phyloP scores from a whole-genome alignment of 2,113 vertebrate species.

The Monarcha castaneiventris region DNA sequence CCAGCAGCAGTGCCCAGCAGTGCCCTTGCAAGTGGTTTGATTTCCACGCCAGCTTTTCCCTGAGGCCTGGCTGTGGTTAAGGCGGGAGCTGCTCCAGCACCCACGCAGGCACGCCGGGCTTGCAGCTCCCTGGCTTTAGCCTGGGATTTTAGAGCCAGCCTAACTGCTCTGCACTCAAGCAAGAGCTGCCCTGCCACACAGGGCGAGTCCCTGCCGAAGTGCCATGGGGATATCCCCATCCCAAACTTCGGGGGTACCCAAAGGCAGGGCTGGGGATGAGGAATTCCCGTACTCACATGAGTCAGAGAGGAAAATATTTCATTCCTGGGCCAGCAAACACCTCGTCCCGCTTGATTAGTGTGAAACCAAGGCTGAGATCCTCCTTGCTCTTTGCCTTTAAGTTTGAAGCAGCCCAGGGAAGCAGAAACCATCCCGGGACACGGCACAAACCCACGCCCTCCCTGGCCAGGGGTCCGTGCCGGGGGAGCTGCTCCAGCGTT shows the following conservation, averaged over 20 bases:
- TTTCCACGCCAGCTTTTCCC: not conserved
- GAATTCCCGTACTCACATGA: not conserved
- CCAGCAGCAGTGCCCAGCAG: not conserved
- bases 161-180: not conserved
- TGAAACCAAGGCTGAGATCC: not conserved
- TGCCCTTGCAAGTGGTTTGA: not conserved
- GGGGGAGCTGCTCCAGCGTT: not conserved
- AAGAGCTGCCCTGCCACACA: not conserved
- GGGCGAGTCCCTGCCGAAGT: not conserved
- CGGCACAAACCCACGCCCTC: not conserved
- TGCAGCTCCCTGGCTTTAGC: not conserved
- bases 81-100: not conserved
- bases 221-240: accelerated
- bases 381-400: not conserved
- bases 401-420: not conserved
- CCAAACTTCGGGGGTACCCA: not conserved
- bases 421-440: not conserved
- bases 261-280: not conserved
- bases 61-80: not conserved
- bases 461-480: accelerated
- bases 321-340: not conserved
- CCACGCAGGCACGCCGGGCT: not conserved
- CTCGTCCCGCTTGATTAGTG: not conserved
- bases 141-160: not conserved
- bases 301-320: slow-evolving; percentile 26